Conservation (phyloP, 2,113 vertebrate genomes). For the Archilochus colubris region DNA sequence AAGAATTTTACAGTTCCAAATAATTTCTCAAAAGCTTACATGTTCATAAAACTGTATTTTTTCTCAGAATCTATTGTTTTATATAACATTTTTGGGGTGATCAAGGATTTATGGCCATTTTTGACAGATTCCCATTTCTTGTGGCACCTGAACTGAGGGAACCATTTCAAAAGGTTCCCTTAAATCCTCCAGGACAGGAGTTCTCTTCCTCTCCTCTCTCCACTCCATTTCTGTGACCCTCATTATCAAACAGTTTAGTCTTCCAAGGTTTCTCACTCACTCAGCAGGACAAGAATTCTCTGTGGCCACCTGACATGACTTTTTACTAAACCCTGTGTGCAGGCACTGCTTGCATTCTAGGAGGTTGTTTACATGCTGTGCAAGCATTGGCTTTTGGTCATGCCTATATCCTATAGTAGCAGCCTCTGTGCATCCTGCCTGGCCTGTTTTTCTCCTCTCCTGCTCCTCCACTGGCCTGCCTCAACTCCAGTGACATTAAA, state of each 20-base stretch:
- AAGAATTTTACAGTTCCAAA: not conserved
- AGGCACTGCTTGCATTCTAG: not conserved
- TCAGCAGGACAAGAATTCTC: not conserved
- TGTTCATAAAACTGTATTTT: not conserved
- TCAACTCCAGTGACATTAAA: not conserved
- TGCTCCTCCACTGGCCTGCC: not conserved
- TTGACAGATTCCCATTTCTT: not conserved
- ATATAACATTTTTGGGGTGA: not conserved
- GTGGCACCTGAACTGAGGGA: not conserved
- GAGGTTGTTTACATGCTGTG: not conserved
- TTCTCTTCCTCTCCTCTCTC: not conserved
- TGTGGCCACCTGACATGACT: not conserved
- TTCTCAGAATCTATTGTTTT: not conserved
- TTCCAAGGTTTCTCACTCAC: not conserved
- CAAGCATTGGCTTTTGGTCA: not conserved
- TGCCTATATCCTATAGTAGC: not conserved
- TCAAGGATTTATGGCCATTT: rapidly evolving
- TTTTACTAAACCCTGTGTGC: not conserved
- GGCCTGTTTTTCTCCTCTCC: not conserved
- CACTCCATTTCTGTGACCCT: not conserved
- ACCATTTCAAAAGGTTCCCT: not conserved
- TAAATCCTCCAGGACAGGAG: not conserved
- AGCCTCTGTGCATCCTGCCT: not conserved
- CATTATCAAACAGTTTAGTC: not conserved
- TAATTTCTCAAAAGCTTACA: not conserved